Conservation (phyloP, 2,888 invertebrate species). For the Clunio marinus region DNA sequence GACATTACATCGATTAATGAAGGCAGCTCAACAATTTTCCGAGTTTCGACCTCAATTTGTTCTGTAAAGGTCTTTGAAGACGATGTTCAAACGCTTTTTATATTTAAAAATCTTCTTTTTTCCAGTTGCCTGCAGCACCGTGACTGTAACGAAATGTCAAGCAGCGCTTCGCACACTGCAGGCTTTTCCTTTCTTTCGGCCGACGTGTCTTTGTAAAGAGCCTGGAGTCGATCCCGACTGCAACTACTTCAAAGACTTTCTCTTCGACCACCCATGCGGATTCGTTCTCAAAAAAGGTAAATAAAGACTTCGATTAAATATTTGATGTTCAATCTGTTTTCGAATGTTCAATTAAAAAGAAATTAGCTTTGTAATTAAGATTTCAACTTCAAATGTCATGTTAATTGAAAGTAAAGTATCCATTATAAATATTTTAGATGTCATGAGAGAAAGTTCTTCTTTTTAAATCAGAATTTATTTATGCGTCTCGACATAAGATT, state of each 20-base stretch:
- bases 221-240: conserved; percentile 88
- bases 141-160: conserved; percentile 89
- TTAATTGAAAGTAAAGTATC: too few species aligned
- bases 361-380: too few species aligned
- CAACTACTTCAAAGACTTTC: conserved; percentile 87
- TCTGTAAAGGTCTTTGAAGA: neutral
- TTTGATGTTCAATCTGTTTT: too few species aligned
- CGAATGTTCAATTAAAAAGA: too few species aligned
- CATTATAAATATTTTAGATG: too few species aligned
- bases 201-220: conserved; percentile 87
- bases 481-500: too few species aligned
- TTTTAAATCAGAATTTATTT: too few species aligned
- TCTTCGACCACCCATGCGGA: conserved; percentile 90
- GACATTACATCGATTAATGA: neutral
- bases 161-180: conserved; percentile 83
- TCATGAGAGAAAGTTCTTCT: too few species aligned
- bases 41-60: too few species aligned
- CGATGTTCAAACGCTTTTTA: neutral
- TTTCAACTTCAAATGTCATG: too few species aligned
- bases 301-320: too few species aligned
- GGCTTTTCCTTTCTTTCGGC: conserved; percentile 89
- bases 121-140: conserved; percentile 88
- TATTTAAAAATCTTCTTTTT: conserved; percentile 48
- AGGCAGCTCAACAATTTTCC: too few species aligned
- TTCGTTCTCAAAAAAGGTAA: conserved; percentile 84